Evolutionary conservation across 92 coral and sea anemone genomes (phyloP).

Genomic region (Umimayanthus chanpuru): DNA sequence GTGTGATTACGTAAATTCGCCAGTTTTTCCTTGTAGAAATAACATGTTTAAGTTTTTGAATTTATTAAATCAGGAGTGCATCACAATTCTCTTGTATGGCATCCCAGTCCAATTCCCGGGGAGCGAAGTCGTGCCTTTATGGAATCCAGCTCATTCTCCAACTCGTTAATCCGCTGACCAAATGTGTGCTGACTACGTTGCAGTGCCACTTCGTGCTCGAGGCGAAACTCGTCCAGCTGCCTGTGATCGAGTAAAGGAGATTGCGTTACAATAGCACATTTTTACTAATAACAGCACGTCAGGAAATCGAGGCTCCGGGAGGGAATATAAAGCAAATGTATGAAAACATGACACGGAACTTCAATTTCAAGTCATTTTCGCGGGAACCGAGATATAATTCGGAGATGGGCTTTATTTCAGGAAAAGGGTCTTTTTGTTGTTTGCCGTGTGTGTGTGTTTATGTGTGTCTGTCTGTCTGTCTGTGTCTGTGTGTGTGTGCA

Average conservation of each 20-base stretch:
- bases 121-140: not conserved
- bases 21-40: not conserved
- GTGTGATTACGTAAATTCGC: no score
- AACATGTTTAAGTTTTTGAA: no score
- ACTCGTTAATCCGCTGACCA: slow-evolving; percentile 23
- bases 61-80: not conserved
- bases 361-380: no score
- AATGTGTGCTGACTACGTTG: not conserved
- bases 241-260: not conserved
- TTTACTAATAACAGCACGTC: not conserved
- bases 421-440: no score
- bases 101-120: not conserved
- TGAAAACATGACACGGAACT: no score
- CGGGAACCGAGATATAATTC: no score
- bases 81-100: not conserved
- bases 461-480: no score
- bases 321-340: no score
- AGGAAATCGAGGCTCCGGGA: not conserved
- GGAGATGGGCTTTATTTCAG: no score
- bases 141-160: slow-evolving; percentile 18
- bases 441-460: no score
- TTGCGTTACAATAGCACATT: not conserved
- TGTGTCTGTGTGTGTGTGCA: no score
- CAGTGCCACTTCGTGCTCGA: slow-evolving; percentile 12
- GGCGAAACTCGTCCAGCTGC: not conserved